phyloP scores from a whole-genome alignment of 2,113 vertebrate species.

The Etia nguti region DNA sequence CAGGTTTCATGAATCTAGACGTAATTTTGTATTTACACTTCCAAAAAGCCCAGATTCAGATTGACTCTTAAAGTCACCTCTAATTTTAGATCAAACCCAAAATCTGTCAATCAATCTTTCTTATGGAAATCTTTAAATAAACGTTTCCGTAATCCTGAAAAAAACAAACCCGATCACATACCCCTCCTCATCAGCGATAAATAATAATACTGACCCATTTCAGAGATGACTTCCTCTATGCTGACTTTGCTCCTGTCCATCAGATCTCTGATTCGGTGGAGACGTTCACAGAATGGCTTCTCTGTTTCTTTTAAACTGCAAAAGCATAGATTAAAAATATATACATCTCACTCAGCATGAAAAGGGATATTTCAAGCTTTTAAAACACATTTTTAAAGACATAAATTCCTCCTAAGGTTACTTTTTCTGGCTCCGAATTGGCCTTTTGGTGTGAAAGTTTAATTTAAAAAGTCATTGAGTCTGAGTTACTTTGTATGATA shows the following conservation, averaged over 20 bases:
- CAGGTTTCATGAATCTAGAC: background rate
- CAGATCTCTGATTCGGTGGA: conserved; percentile 89
- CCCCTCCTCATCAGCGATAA: background rate
- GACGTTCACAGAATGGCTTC: conserved; percentile 85
- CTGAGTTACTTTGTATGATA: background rate
- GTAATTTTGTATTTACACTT: background rate
- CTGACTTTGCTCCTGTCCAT: conserved; percentile 81
- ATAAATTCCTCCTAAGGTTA: background rate
- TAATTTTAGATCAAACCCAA: background rate
- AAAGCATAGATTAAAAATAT: background rate
- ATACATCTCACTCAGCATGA: background rate
- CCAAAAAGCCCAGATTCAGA: background rate
- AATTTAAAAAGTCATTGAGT: background rate
- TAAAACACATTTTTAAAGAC: background rate
- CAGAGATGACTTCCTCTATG: conserved; percentile 86
- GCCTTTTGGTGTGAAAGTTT: background rate
- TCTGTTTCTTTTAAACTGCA: conserved; percentile 89
- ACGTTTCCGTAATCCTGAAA: background rate
- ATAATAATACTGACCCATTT: conserved; percentile 80
- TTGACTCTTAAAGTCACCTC: background rate
- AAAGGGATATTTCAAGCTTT: background rate
- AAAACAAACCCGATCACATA: background rate
- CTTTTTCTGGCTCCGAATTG: background rate
- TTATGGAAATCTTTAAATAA: background rate
- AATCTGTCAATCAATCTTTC: background rate